These are phyloP conservation scores for Synanthedon andrenaeformis DNA, from an alignment of 2,888 invertebrate species.

Conservation along the genomic window DNA sequence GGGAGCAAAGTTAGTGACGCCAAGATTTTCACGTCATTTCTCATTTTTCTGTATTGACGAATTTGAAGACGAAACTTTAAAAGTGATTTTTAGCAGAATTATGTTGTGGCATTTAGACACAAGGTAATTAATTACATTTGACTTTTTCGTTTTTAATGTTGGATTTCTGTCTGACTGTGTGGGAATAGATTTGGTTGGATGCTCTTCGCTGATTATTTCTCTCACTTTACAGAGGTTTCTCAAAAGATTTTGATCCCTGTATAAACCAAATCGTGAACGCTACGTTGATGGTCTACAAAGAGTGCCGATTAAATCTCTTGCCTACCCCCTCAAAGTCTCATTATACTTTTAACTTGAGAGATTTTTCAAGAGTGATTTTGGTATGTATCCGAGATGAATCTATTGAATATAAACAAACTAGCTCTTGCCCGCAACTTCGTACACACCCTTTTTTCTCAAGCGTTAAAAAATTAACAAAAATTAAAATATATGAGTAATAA, in stretches of 20 bases:
- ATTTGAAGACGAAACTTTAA: slow-evolving; percentile 86
- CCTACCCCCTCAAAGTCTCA: slow-evolving; percentile 95
- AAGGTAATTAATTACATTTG: slow-evolving; percentile 61
- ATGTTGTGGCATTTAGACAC: slow-evolving; percentile 96
- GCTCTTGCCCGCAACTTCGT: too few relatives aligned
- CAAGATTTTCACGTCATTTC: slow-evolving; percentile 89
- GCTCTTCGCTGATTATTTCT: too few relatives aligned
- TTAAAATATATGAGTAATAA: too few relatives aligned
- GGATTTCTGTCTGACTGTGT: too few relatives aligned
- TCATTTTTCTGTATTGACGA: slow-evolving; percentile 88
- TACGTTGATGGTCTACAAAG: slow-evolving; percentile 88
- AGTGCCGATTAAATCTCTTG: slow-evolving; percentile 82
- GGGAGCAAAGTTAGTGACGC: slow-evolving; percentile 85
- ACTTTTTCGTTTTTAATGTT: too few relatives aligned
- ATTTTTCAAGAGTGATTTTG: slow-evolving; percentile 92
- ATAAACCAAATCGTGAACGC: slow-evolving; percentile 89
- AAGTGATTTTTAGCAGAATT: slow-evolving; percentile 88
- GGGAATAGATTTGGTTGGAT: too few relatives aligned
- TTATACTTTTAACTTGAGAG: slow-evolving; percentile 93
- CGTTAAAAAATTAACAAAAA: background rate
- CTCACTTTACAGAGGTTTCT: slow-evolving; percentile 80
- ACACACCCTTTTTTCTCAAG: too few relatives aligned
- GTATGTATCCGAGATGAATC: slow-evolving; percentile 36
- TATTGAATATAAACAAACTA: background rate
- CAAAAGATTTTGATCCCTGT: slow-evolving; percentile 93